phyloP scores from a whole-genome alignment of 1,140 invertebrate species.

The Drosophila pectinifera region DNA sequence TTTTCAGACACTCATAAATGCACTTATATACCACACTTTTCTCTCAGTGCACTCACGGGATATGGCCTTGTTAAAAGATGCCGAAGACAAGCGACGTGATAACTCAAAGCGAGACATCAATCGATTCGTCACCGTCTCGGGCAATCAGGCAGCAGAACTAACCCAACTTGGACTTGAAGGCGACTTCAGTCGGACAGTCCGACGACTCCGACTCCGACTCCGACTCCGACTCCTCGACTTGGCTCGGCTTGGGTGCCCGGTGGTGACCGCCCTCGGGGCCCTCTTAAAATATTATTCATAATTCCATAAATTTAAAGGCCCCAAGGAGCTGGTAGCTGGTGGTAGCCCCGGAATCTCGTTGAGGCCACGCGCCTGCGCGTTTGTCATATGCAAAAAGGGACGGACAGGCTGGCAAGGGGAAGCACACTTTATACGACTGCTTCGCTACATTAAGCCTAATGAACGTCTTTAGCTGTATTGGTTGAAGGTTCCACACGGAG shows the following conservation, averaged over 20 bases:
- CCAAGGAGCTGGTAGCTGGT: slow-evolving; percentile 27
- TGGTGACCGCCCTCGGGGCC: slow-evolving; percentile 67
- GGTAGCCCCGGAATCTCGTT: slow-evolving; percentile 35
- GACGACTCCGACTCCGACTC: slow-evolving; percentile 7
- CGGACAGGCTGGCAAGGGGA: slow-evolving; percentile 14
- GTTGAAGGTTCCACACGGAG: slow-evolving; percentile 19
- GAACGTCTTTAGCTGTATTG: slow-evolving; percentile 72
- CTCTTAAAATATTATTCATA: slow-evolving; percentile 82
- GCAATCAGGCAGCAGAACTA: slow-evolving; percentile 78
- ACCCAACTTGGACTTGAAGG: slow-evolving; percentile 36
- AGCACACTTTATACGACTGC: slow-evolving; percentile 35
- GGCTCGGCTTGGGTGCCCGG: slow-evolving; percentile 36
- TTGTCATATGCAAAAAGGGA: slow-evolving; percentile 76
- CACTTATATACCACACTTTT: slow-evolving; percentile 5
- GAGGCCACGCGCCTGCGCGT: slow-evolving; percentile 65
- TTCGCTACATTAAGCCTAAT: slow-evolving; percentile 76
- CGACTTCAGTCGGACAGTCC: slow-evolving; percentile 27
- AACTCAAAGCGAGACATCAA: slow-evolving; percentile 81
- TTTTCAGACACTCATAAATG: neutral
- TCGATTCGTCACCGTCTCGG: slow-evolving; percentile 76
- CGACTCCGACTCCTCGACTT: slow-evolving; percentile 6
- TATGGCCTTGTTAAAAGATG: slow-evolving; percentile 75
- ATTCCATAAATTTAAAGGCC: slow-evolving; percentile 78
- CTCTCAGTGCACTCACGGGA: slow-evolving; percentile 13
- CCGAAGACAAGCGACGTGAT: slow-evolving; percentile 77